Conservation (phyloP, 2,113 vertebrate genomes). For the Aegotheles bennettii region DNA sequence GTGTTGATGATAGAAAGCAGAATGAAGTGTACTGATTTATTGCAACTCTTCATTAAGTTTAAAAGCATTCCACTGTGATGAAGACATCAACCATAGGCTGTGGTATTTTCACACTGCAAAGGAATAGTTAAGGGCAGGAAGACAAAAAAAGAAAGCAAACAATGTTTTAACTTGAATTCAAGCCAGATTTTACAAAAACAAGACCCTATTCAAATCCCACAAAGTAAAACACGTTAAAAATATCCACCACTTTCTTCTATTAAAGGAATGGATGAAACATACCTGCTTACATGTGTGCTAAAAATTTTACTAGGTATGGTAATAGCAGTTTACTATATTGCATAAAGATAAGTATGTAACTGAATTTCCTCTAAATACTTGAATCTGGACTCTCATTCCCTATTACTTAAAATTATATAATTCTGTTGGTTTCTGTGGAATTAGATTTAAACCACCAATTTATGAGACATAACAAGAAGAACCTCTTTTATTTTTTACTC, state of each 20-base stretch:
- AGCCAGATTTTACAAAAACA: conserved; percentile 64
- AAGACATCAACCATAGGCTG: conserved; percentile 74
- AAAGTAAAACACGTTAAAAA: neutral
- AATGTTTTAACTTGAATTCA: conserved; percentile 64
- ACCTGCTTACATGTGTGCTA: neutral
- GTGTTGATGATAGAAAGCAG: conserved; percentile 80
- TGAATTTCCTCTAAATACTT: neutral
- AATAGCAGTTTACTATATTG: neutral
- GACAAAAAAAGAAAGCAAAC: conserved; percentile 65
- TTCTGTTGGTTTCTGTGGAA: neutral
- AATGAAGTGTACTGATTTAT: conserved; percentile 75
- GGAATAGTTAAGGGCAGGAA: conserved; percentile 70
- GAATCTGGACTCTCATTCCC: neutral
- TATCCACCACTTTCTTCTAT: neutral
- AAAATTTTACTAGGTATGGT: neutral
- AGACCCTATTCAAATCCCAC: neutral
- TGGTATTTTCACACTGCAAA: conserved; percentile 70
- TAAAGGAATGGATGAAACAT: neutral
- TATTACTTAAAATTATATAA: neutral
- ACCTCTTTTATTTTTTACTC: neutral
- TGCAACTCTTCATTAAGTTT: conserved; percentile 78
- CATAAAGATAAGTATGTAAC: neutral
- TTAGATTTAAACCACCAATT: neutral
- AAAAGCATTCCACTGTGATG: conserved; percentile 80
- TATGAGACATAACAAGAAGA: neutral